phyloP scores from a whole-genome alignment of 1,140 invertebrate genomes.

The Aleiodes sp. region DNA sequence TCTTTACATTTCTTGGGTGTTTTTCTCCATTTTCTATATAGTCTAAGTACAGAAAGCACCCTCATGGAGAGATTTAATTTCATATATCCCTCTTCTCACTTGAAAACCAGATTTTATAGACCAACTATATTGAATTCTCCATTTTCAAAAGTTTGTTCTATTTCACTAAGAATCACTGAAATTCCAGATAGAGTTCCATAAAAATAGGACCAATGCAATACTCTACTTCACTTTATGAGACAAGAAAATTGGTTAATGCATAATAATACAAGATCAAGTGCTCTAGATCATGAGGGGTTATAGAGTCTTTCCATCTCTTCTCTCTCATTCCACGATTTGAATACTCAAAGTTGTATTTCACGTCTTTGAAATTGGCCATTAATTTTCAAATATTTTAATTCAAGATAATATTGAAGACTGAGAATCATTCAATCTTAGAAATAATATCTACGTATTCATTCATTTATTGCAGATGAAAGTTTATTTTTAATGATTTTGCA shows the following conservation, averaged over 20 bases:
- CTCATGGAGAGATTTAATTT: constrained; percentile 22
- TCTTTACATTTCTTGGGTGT: constrained; percentile 25
- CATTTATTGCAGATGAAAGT: not conserved
- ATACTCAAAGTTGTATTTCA: not conserved
- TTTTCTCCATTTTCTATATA: constrained; percentile 1
- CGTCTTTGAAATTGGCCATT: constrained; percentile 3
- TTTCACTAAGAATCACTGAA: too few species aligned
- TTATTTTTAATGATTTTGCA: too few species aligned
- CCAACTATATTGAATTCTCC: not conserved
- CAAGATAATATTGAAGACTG: too few species aligned
- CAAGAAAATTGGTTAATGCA: constrained; percentile 61
- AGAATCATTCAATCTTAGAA: too few species aligned
- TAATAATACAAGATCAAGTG: constrained; percentile 55
- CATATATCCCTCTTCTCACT: constrained; percentile 4
- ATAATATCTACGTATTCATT: too few species aligned
- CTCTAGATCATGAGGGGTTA: constrained; percentile 30
- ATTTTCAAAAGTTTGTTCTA: too few species aligned
- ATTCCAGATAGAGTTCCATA: too few species aligned
- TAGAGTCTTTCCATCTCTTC: not conserved
- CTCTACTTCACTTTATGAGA: constrained; percentile 57
- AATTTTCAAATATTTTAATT: too few species aligned
- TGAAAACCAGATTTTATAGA: constrained; percentile 7
- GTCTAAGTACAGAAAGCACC: not conserved
- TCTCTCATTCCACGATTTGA: constrained; percentile 9
- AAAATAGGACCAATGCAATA: constrained; percentile 9